Evolutionary conservation across 2,888 invertebrate genomes (phyloP).

Genomic region (Drosophila tanythrix): DNA sequence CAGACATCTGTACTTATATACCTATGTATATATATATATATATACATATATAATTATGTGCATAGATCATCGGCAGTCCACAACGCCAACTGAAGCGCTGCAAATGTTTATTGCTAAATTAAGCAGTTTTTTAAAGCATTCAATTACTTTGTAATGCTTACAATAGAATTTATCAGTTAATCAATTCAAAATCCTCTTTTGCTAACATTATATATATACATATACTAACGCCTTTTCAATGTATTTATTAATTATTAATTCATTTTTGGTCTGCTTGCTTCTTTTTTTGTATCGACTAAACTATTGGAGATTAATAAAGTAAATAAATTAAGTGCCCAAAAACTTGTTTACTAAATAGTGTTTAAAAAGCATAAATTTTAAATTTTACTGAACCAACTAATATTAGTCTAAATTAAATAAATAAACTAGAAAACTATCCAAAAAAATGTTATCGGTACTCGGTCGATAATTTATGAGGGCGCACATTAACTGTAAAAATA

Average conservation of each 20-base stretch:
- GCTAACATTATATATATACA: neutral
- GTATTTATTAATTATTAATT: neutral
- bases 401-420: neutral
- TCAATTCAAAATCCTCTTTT: neutral
- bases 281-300: neutral
- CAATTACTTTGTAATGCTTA: neutral
- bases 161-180: neutral
- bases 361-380: neutral
- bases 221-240: neutral
- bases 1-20: slow-evolving; percentile 63
- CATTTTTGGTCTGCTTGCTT: neutral
- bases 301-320: neutral
- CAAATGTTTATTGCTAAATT: slow-evolving; percentile 13
- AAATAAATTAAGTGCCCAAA: neutral
- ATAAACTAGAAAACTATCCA: neutral
- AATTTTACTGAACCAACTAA: neutral
- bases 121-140: neutral
- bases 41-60: slow-evolving; percentile 4
- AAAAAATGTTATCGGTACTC: neutral
- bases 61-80: slow-evolving; percentile 19
- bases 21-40: neutral
- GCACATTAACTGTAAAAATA: slow-evolving; percentile 20
- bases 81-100: slow-evolving; percentile 54
- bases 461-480: slow-evolving; percentile 17
- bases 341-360: neutral